Evolutionary conservation across 2,113 vertebrate genomes (phyloP), one percentile per base, ranked within the genome.

Genomic region (Pungitius pungitius): DNA sequence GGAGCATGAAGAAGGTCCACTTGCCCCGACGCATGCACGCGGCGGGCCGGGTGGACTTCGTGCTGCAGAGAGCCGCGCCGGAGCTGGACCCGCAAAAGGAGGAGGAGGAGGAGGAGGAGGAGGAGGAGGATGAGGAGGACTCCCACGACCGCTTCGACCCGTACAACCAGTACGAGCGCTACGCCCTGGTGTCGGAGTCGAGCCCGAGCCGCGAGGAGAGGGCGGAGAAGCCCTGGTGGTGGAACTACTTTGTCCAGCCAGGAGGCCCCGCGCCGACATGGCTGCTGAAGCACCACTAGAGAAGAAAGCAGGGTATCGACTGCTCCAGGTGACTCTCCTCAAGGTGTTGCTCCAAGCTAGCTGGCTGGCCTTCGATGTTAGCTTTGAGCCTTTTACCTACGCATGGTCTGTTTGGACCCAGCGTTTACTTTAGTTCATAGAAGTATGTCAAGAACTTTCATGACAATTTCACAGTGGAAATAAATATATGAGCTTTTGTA

Each of bases 191-290:
- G 60, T 37, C 82, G 0, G 85, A 82, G 0, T 0, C 61, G 17
- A 81, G 57, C 43, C 78, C 60, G 20, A 77, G n/a, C 0, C 90
- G 39, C 0, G 91, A 94, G 8, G 89, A 87, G 60, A 0, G 67
- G 55, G 13, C 87, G 81, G 93, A 95, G 87, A 97, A 96, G 80
- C 97, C 97, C 0, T 98, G 96, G 96, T 99, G 97, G 97, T 99
- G 97, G 97, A 92, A 91, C 2, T 99, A 98, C 85, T 97, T 99
- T 83, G 90, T 90, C 11, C 91, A 89, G 1, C 77, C 95, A 0
- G 93, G 90, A 22, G 85, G 84, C 3, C 89, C 94, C 2, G 88
- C 93, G 11, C 97, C 97, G 0, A 91, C 94, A 58, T 99, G 97
- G 97, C 90, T 99, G 73, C 95, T 99, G 37, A 96, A 94, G 79